phyloP scores from a whole-genome alignment of 2,888 invertebrate genomes.

The Meteorus colon region DNA sequence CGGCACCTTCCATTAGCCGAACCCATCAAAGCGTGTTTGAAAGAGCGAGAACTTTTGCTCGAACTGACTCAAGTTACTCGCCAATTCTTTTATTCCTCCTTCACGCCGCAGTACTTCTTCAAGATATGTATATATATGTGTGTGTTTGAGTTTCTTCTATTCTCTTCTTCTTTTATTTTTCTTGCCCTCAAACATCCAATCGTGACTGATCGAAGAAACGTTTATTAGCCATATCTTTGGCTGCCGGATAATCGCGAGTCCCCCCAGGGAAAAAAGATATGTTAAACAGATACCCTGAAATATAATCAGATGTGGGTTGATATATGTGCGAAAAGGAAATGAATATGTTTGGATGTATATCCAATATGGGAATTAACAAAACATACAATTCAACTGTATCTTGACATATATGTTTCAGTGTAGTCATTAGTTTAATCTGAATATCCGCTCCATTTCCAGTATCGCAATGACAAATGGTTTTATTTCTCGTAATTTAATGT shows the following conservation, averaged over 20 bases:
- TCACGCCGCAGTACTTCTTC: conserved; percentile 1
- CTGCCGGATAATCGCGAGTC: conserved; percentile 33
- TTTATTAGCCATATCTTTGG: conserved; percentile 37
- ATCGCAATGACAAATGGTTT: no score
- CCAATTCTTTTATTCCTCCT: conserved; percentile 42
- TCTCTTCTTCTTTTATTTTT: conserved; percentile 22
- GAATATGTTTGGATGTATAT: no score
- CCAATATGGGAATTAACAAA: no score
- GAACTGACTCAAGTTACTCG: conserved; percentile 41
- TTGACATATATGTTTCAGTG: no score
- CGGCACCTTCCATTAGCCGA: conserved; percentile 45
- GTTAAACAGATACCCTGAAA: no score
- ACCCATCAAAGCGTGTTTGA: conserved; percentile 33
- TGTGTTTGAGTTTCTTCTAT: conserved; percentile 16
- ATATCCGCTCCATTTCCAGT: no score
- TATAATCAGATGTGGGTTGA: no score
- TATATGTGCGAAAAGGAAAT: no score
- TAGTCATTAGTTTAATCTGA: no score
- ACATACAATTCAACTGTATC: no score
- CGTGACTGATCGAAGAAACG: conserved; percentile 33
- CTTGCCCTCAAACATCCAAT: conserved; percentile 23
- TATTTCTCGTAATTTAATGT: no score
- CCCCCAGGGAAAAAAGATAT: no score
- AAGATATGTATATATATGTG: not conserved
- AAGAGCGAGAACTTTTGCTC: conserved; percentile 34